Evolutionary conservation across 2,888 invertebrate genomes (phyloP), one percentile per base, ranked within the genome.

Genomic region (Diplazon laetatorius): DNA sequence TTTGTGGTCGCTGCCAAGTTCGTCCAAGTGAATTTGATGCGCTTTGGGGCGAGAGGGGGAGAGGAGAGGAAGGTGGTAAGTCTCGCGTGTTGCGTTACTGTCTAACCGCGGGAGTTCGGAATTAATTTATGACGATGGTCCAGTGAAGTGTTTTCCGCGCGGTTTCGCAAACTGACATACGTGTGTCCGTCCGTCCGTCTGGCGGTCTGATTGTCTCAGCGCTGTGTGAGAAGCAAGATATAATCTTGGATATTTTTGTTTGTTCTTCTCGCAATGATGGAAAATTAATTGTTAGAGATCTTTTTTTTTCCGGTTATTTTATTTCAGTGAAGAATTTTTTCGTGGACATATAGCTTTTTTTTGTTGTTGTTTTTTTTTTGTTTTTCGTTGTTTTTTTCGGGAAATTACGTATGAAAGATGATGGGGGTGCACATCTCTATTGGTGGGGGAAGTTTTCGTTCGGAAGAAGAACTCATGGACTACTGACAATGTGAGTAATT

Each of bases 81-180:
- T 25, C 39, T 52, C 68, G 30, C 20, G 52, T 55, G 48, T 76
- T 55, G 30, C 48, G 18, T 42, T 39, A 25, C 50, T 6, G 14
- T n/a, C 59, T 8, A 14, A 60, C 22, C 39, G 9, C 55, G 35
- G n/a, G 9, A 65, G 20, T 68, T 69, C 66, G 14, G 46, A 71
- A 75, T 68, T 75, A 65, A 75, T 78, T 71, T 46, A 62, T 62
- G 22, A 60, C 25, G 20, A 65, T 44, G 66, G 55, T 55, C 62
- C 16, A 62, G 74, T 78, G 60, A 74, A 78, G 78, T 78, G 70
- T 59, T 66, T n/a, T 71, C 55, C 14, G 48, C 44, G 68, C 25
- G 57, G 48, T 14, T 59, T 20, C 63, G 12, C 50, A 30, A 60
- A 71, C 65, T 70, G 25, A 60, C 76, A 16, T 18, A 39, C 44